Conservation (phyloP, 2,113 vertebrate species). For the Urocolius indicus region DNA sequence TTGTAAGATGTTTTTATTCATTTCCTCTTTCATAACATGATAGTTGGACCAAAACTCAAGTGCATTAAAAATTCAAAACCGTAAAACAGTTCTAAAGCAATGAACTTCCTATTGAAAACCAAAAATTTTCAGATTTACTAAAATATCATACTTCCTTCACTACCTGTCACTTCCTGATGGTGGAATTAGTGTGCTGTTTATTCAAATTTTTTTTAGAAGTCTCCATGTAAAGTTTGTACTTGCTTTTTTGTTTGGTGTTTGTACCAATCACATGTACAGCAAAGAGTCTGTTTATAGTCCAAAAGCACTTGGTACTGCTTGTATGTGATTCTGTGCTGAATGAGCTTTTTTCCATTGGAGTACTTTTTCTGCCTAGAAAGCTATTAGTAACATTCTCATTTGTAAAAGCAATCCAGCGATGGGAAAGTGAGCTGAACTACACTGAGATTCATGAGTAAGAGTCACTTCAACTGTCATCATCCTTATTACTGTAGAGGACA, state of each 20-base stretch:
- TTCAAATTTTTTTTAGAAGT: not conserved
- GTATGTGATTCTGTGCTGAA: not conserved
- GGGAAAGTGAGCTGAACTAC: not conserved
- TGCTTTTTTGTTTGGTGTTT: not conserved
- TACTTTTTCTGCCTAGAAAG: not conserved
- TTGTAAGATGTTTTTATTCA: not conserved
- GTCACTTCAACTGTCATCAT: not conserved
- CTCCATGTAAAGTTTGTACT: not conserved
- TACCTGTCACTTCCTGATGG: not conserved
- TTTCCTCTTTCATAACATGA: not conserved
- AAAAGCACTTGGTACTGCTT: not conserved
- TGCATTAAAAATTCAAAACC: not conserved
- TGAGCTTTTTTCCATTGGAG: not conserved
- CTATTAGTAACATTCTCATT: not conserved
- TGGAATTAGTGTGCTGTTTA: not conserved
- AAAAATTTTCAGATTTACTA: not conserved
- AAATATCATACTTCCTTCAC: not conserved
- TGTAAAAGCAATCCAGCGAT: not conserved
- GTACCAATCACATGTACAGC: rapidly evolving
- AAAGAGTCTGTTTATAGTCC: not conserved
- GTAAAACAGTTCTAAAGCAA: not conserved
- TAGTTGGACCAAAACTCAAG: not conserved
- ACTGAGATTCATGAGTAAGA: not conserved
- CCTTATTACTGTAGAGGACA: not conserved
- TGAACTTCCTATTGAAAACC: not conserved